These are phyloP conservation scores for Morinoia aosen DNA, from an alignment of 2,888 invertebrate genomes.

Conservation along the genomic window DNA sequence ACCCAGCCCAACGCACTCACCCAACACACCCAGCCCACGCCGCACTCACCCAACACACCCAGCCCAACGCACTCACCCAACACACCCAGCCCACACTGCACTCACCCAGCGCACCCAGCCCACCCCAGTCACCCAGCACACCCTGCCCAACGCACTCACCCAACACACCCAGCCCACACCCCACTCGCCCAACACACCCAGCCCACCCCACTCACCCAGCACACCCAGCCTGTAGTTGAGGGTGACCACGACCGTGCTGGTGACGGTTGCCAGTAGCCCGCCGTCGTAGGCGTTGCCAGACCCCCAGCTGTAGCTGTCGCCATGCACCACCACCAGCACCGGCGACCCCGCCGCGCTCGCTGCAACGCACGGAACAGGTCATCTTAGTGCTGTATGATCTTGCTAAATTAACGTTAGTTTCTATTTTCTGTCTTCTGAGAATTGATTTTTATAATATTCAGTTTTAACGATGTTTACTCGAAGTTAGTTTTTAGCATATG, in stretches of 20 bases:
- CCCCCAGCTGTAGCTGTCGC: conserved; percentile 50
- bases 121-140: too few species aligned
- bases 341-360: background rate
- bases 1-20: background rate
- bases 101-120: background rate
- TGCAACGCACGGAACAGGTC: background rate
- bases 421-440: too few species aligned
- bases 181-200: conserved; percentile 35
- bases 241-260: background rate
- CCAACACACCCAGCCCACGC: conserved; percentile 21
- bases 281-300: conserved; percentile 49
- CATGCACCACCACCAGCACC: conserved; percentile 36
- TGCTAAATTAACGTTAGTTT: too few species aligned
- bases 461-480: too few species aligned
- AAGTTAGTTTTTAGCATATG: too few species aligned
- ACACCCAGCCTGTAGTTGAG: conserved; percentile 47
- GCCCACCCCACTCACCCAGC: conserved; percentile 26
- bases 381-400: background rate
- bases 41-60: background rate
- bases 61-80: background rate
- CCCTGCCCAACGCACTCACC: background rate
- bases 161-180: background rate
- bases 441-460: too few species aligned
- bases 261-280: background rate
- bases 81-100: background rate